Evolutionary conservation across 2,797 vertebrate species (phyloP).

Genomic region (Poeciliopsis paucimaculata): DNA sequence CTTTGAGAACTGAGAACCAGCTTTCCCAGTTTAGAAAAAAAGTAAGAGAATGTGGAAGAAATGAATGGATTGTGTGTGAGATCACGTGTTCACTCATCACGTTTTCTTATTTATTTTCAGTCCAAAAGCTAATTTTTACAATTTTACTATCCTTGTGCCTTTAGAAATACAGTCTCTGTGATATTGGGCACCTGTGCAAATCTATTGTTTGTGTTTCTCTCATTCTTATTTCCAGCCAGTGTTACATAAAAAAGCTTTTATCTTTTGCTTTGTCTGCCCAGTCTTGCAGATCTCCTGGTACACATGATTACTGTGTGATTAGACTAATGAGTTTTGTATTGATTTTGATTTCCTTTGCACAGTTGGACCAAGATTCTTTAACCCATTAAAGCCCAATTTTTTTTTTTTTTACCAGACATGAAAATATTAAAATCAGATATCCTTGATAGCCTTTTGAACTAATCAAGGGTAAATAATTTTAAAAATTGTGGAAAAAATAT

Average conservation of each 20-base stretch:
- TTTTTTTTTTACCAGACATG: no score
- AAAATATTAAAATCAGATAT: no score
- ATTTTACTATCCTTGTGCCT: neutral
- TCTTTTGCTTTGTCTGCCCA: neutral
- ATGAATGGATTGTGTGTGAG: neutral
- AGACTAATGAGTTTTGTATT: slow-evolving; percentile 1
- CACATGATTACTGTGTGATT: neutral
- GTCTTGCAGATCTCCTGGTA: neutral
- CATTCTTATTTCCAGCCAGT: neutral
- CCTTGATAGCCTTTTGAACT: no score
- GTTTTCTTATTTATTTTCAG: neutral
- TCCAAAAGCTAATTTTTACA: neutral
- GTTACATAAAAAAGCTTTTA: neutral
- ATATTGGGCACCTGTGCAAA: neutral
- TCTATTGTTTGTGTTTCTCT: neutral
- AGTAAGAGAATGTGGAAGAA: no score
- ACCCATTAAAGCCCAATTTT: no score
- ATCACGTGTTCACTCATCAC: neutral
- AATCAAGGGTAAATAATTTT: no score
- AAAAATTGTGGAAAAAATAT: no score
- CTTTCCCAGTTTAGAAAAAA: neutral
- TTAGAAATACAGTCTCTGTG: neutral
- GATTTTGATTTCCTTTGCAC: neutral
- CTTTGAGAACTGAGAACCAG: neutral
- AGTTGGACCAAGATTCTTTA: neutral